Evolutionary conservation across 2,888 invertebrate genomes (phyloP), one percentile per base, ranked within the genome.

Genomic region (Sphaerophoria rueppellii): DNA sequence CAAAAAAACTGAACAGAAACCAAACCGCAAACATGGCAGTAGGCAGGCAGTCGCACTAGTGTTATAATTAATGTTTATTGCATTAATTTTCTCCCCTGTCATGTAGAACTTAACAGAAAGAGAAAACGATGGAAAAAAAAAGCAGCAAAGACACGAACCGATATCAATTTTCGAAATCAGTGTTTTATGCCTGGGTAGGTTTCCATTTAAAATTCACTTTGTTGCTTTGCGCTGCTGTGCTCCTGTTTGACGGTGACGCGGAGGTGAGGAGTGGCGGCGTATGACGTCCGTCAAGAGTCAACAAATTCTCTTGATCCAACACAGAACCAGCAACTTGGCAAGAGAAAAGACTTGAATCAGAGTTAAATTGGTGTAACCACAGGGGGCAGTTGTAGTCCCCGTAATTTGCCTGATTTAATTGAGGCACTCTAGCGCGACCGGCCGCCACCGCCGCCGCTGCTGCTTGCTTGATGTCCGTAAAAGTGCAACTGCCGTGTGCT

Each of bases 41-140:
- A 85, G 85, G 85, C 85, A 85, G 85, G 85, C 85, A 85, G 85
- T 85, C 85, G 85, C 81, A 71, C 85, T 85, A 85, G 85, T 85
- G 85, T 85, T 85, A 85, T 85, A 85, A 85, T 85, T 85, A 85
- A 85, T 85, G 85, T 81, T 85, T 85, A 85, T 85, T 85, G 85
- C 85, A 85, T 85, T 85, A 85, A 85, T 85, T 85, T 85, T 85
- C 85, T 85, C 81, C 70, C 85, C 85, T 85, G 85, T 81, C 85
- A 85, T 85, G 85, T 70, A 46, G 63, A 48, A 54, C 16, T 61
- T 24, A 32, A 61, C 35, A 50, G 32, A 14, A 52, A 46, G 32
- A 34, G 57, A 80, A 24, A 69, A 34, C 24, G 24, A 24, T 24
- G 24, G 2, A 16, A 32, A 46, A 71, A 67, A 67, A 58, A 37